Conservation (phyloP, 2,888 invertebrate genomes). For the Leucoma salicis region DNA sequence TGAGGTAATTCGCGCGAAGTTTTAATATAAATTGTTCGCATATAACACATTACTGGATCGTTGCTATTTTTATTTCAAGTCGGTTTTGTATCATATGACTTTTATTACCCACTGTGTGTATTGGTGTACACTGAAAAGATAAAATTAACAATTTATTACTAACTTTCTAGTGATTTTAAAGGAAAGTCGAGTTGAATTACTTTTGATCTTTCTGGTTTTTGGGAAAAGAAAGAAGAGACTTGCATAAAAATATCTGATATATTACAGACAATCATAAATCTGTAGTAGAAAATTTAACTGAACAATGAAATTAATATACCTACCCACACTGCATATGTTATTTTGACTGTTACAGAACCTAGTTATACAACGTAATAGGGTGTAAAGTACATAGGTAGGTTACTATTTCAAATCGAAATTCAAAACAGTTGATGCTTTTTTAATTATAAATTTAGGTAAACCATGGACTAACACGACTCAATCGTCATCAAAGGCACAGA, state of each 20-base stretch:
- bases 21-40: conserved; percentile 11
- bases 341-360: no score
- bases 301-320: no score
- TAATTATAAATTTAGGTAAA: conserved; percentile 1
- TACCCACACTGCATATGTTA: no score
- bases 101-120: conserved; percentile 10
- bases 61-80: conserved; percentile 17
- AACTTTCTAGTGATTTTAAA: conserved; percentile 1
- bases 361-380: no score
- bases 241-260: no score
- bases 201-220: conserved; percentile 1
- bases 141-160: conserved; percentile 1
- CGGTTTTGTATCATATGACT: conserved; percentile 18
- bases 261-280: no score
- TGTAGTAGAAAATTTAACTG: no score
- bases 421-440: no score
- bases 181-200: neutral
- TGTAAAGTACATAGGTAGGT: no score
- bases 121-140: neutral
- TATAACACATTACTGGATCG: conserved; percentile 2
- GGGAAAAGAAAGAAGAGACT: no score
- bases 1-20: conserved; percentile 16
- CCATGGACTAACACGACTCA: conserved; percentile 44
- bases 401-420: no score
- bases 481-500: conserved; percentile 48